Percentiles rank a stretch among this genome's conserved stretches.
phyloP scores from a whole-genome alignment of 2,113 vertebrate species.

The Eudorcas thomsonii region DNA sequence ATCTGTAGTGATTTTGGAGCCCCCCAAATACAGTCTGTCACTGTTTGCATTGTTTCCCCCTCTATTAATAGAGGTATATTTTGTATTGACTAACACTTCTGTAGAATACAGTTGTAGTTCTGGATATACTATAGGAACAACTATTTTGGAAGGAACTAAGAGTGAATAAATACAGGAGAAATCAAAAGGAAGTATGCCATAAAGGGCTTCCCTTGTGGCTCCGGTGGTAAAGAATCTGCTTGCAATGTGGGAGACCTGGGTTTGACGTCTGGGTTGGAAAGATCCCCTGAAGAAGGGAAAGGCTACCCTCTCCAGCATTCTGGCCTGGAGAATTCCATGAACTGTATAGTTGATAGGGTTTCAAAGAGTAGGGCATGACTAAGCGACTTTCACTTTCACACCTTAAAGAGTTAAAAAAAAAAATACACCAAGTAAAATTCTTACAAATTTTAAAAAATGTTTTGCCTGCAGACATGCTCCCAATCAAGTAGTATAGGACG shows the following conservation, averaged over 20 bases:
- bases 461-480: neutral
- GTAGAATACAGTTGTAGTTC: neutral
- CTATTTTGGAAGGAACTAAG: neutral
- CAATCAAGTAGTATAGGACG: neutral
- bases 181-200: neutral
- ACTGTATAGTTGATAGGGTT: neutral
- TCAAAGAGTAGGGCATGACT: neutral
- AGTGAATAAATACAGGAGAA: neutral
- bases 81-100: neutral
- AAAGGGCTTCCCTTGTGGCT: neutral
- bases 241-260: neutral
- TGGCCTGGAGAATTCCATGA: neutral
- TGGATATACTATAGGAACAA: neutral
- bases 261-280: neutral
- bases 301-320: neutral
- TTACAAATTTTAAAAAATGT: neutral
- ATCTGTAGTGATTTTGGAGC: neutral
- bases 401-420: neutral
- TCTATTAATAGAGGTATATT: neutral
- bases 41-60: neutral
- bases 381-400: neutral
- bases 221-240: neutral
- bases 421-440: neutral
- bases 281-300: neutral
- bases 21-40: neutral